These are phyloP conservation scores for Adelosebastes latens DNA, from an alignment of 2,797 vertebrate species.

Conservation along the genomic window DNA sequence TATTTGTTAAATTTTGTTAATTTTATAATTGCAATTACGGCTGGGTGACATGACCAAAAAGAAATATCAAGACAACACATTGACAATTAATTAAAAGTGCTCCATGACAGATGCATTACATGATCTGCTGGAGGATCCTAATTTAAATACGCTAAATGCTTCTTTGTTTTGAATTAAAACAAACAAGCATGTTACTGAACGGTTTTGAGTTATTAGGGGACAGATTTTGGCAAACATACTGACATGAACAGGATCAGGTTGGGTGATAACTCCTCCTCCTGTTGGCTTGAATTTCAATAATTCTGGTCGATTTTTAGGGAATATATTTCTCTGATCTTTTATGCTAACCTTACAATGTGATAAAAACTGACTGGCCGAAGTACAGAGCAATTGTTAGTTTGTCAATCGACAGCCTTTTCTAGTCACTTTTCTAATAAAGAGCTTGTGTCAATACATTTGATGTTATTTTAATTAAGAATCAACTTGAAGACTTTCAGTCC, in stretches of 20 bases:
- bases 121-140: neutral
- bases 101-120: neutral
- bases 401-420: slow-evolving; percentile 13
- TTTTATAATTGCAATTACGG: neutral
- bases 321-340: neutral
- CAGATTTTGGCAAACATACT: neutral
- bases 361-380: neutral
- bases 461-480: slow-evolving; percentile 24
- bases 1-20: neutral
- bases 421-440: slow-evolving; percentile 53
- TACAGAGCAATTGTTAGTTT: neutral
- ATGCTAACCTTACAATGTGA: slow-evolving; percentile 45
- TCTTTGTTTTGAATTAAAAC: neutral
- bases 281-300: neutral
- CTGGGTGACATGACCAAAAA: neutral
- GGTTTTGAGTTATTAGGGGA: neutral
- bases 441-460: slow-evolving; percentile 1
- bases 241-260: neutral
- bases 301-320: neutral
- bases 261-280: neutral
- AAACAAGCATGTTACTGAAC: slow-evolving; percentile 1
- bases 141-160: slow-evolving; percentile 6
- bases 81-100: neutral
- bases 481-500: neutral
- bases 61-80: neutral